A percentile compares a stretch with the other conserved stretches of the same genome.
phyloP scores from a whole-genome alignment of 64 coral and sea anemone genomes.

The Stichodactyla helianthus region DNA sequence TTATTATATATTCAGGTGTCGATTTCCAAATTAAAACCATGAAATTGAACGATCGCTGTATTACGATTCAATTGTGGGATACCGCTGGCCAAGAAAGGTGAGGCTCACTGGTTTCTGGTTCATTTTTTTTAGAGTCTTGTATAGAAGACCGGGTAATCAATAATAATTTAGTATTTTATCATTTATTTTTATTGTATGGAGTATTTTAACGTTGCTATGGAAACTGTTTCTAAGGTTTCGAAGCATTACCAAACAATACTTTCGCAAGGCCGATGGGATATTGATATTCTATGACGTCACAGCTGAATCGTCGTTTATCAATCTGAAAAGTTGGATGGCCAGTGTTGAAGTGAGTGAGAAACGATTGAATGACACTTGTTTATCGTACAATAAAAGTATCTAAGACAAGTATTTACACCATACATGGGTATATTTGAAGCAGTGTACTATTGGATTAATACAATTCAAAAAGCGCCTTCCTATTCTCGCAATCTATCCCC shows the following conservation, averaged over 20 bases:
- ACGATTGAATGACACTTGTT: not conserved
- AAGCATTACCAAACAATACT: slow-evolving; percentile 98
- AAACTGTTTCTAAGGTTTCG: slow-evolving; percentile 54
- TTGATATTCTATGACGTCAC: slow-evolving; percentile 94
- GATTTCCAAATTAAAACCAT: slow-evolving; percentile 96
- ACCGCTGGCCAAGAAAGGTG: slow-evolving; percentile 99
- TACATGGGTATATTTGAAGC: too few relatives aligned
- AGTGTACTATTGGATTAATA: too few relatives aligned
- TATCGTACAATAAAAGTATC: too few relatives aligned
- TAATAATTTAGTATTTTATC: too few relatives aligned
- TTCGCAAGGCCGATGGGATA: slow-evolving; percentile 93
- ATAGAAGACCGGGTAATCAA: too few relatives aligned
- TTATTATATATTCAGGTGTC: slow-evolving; percentile 55
- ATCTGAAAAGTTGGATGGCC: slow-evolving; percentile 98
- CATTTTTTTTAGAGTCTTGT: too few relatives aligned
- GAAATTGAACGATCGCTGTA: slow-evolving; percentile 43
- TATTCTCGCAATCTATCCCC: too few relatives aligned
- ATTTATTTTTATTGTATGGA: too few relatives aligned
- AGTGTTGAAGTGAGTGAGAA: slow-evolving; percentile 70
- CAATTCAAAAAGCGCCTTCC: too few relatives aligned
- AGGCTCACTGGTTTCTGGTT: not conserved
- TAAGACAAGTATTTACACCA: too few relatives aligned
- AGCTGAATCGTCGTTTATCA: slow-evolving; percentile 86
- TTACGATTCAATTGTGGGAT: slow-evolving; percentile 93
- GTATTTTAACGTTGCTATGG: not conserved